Conservation (phyloP, 1,140 invertebrate species). For the Pogonus chalceus region DNA sequence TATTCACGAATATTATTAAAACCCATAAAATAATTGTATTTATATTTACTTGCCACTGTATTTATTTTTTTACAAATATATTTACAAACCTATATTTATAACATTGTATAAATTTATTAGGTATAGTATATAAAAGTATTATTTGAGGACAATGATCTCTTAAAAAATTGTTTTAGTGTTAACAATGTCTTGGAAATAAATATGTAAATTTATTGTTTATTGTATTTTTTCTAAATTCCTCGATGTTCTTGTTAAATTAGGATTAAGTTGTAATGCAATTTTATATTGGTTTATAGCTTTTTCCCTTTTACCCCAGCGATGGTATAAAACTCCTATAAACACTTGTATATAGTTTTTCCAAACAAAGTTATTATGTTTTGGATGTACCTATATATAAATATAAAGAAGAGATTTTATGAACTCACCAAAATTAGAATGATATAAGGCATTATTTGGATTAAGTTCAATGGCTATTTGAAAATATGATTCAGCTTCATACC, state of each 20-base stretch:
- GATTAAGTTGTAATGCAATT: conserved; percentile 62
- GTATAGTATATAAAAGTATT: neutral
- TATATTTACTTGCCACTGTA: conserved; percentile 3
- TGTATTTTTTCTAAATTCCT: conserved; percentile 51
- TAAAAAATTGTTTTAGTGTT: neutral
- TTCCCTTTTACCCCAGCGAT: conserved; percentile 76
- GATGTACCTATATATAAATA: conserved; percentile 11
- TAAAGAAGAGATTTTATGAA: neutral
- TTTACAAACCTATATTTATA: neutral
- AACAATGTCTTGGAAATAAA: neutral
- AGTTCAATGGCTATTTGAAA: conserved; percentile 66
- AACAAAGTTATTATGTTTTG: neutral
- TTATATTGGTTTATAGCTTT: conserved; percentile 66
- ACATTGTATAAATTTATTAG: neutral
- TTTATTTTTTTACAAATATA: conserved; percentile 7
- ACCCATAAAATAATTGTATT: neutral
- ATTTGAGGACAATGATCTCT: neutral
- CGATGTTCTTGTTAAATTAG: conserved; percentile 49
- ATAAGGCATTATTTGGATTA: conserved; percentile 57
- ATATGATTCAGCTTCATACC: conserved; percentile 66
- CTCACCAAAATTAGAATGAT: conserved; percentile 78
- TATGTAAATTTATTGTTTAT: neutral
- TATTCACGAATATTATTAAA: neutral
- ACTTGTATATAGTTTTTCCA: conserved; percentile 10
- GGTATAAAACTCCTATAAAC: conserved; percentile 78